Conservation (phyloP, 1,140 invertebrate species). For the Phymorhynchus buccinoides region DNA sequence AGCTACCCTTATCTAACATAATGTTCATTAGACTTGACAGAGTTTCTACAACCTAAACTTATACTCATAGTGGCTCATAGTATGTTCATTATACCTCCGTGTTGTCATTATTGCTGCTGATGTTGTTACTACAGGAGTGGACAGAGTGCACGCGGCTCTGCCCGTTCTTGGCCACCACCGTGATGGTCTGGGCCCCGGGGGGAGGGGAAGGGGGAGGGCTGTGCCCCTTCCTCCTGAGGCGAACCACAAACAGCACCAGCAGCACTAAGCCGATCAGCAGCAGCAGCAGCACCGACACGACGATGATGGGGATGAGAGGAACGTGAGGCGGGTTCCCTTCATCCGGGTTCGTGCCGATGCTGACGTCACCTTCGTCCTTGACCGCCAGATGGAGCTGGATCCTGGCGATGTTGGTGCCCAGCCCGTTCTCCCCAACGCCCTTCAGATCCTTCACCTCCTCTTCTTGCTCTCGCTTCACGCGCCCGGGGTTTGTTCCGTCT, state of each 20-base stretch:
- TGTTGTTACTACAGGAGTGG: conserved; percentile 37
- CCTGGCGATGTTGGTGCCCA: conserved; percentile 72
- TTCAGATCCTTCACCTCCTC: conserved; percentile 48
- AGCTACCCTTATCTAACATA: too few relatives aligned
- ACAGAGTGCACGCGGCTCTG: conserved; percentile 35
- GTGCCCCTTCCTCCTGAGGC: conserved; percentile 51
- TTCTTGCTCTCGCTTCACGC: conserved; percentile 47
- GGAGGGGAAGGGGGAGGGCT: conserved; percentile 60
- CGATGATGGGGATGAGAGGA: conserved; percentile 58
- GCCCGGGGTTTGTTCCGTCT: neutral
- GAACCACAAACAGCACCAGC: conserved; percentile 55
- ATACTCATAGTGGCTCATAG: too few relatives aligned
- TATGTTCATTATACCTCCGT: conserved; percentile 46
- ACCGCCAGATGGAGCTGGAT: conserved; percentile 55
- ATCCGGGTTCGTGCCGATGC: conserved; percentile 51
- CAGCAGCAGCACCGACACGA: conserved; percentile 57
- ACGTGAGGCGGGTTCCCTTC: conserved; percentile 41
- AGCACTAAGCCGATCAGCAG: conserved; percentile 58
- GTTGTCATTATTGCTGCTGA: too few relatives aligned
- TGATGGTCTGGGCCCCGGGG: conserved; percentile 64
- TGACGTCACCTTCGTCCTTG: conserved; percentile 39
- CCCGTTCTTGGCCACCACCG: conserved; percentile 52
- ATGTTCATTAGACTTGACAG: too few relatives aligned
- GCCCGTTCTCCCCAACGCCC: conserved; percentile 58
- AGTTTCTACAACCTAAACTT: too few relatives aligned